These are phyloP conservation scores for Thaleichthys pacificus DNA, from an alignment of 2,797 vertebrate species.

Conservation along the genomic window DNA sequence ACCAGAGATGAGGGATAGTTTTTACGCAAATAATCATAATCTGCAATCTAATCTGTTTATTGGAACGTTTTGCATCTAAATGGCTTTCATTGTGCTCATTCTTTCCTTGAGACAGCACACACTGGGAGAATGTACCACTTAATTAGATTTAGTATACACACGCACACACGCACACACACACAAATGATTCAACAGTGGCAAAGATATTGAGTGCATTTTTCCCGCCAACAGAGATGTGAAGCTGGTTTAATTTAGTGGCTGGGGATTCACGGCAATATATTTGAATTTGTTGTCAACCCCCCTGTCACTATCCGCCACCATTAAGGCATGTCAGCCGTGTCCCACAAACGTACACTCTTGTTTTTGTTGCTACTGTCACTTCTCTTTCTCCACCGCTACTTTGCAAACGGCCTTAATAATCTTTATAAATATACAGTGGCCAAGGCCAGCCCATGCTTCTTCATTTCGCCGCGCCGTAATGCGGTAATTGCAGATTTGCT, in stretches of 20 bases:
- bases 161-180: constrained; percentile 10
- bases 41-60: constrained; percentile 65
- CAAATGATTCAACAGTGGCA: constrained; percentile 38
- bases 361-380: constrained; percentile 46
- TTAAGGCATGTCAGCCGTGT: constrained; percentile 37
- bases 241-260: constrained; percentile 40
- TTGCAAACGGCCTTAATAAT: constrained; percentile 44
- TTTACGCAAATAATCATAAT: constrained; percentile 67
- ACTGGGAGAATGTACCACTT: constrained; percentile 55
- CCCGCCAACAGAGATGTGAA: constrained; percentile 33
- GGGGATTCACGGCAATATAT: constrained; percentile 38
- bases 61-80: constrained; percentile 61
- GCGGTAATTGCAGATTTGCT: constrained; percentile 49
- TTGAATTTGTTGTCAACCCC: constrained; percentile 45
- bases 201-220: constrained; percentile 43
- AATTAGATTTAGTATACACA: constrained; percentile 43
- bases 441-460: constrained; percentile 33
- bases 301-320: constrained; percentile 36
- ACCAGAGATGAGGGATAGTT: constrained; percentile 59
- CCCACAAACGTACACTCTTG: constrained; percentile 39
- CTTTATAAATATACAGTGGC: constrained; percentile 43
- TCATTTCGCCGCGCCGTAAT: constrained; percentile 41
- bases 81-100: constrained; percentile 57
- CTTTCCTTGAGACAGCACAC: constrained; percentile 41
- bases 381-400: constrained; percentile 28